Base-by-base conservation (phyloP, 1,140 invertebrate species). In the Gonioctena quinquepunctata region DNA sequence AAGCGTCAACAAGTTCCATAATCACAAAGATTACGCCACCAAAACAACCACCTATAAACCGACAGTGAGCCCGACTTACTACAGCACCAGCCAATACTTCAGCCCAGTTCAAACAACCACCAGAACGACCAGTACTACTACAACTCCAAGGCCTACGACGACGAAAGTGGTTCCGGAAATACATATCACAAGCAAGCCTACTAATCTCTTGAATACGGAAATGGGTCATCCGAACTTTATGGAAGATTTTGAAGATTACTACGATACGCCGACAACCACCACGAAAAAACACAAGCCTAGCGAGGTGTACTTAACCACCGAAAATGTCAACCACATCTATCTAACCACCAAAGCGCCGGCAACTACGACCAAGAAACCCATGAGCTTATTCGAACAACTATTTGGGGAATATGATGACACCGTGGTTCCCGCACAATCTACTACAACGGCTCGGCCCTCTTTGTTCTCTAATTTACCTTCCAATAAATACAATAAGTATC, bases 1-100 rank as follows among this genome's bases (percentile, higher is more conserved):
- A 62, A 89, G 87, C 49, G 84, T 87, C 7, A 89, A 87, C 71
- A 88, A 88, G 70, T 88, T 87, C 6, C 85, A 87, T 21, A 90
- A 91, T 77, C 88, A 89, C 71, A 89, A 89, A 74, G 87, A 88
- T 18, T 86, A 87, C 64, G 84, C 83, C 54, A 74, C 80, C 5
- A 82, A 81, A 1, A 79, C 80, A 0, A 81, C 81, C 0, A 81
- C 82, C 0, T 83, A 80, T 16, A 83, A 82, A 75, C 80, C 84
- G 50, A 79, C 79, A 16, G 76, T 79, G 26, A 81, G 78, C 68
- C 78, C 83, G 2, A 76, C 76, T 25, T 81, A 77, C 75, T 73
- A 75, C 54, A 68, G 69, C 26, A 74, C 74, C 1, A 61, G 42
- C 21, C 68, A 52, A 21, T 8, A 75, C 26, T 72, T 66, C 48